Evolutionary conservation across 2,888 invertebrate genomes (phyloP).

Genomic region (Diadromus collaris): DNA sequence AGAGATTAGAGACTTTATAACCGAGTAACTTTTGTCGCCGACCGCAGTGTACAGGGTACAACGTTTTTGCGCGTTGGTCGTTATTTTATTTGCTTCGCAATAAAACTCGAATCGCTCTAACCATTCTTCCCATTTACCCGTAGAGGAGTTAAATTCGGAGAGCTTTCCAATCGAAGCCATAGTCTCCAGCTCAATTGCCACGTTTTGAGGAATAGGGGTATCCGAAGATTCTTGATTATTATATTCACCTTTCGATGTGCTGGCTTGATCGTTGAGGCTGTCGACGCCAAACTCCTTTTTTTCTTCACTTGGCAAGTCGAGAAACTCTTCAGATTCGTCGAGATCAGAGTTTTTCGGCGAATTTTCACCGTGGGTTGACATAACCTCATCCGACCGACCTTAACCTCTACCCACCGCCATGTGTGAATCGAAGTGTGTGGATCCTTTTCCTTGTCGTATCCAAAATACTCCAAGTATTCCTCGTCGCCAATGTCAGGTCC

Average conservation of each 20-base stretch:
- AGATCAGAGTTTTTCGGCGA: not conserved
- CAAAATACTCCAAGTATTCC: not conserved
- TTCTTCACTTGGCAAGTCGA: not conserved
- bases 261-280: not conserved
- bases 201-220: not conserved
- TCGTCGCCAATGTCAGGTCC: not conserved
- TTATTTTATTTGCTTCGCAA: slow-evolving; percentile 13
- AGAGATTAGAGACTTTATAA: slow-evolving; percentile 32
- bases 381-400: not conserved
- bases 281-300: not conserved
- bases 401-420: not conserved
- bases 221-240: not conserved
- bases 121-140: not conserved
- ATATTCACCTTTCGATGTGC: not conserved
- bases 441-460: not conserved
- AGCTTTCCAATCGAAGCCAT: not conserved
- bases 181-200: not conserved
- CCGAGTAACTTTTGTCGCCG: slow-evolving; percentile 25
- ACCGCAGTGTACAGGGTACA: slow-evolving; percentile 27
- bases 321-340: not conserved
- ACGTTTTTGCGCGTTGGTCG: slow-evolving; percentile 13
- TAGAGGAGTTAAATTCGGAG: not conserved
- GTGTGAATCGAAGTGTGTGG: not conserved
- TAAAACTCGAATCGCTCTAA: slow-evolving; percentile 2
- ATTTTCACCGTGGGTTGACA: not conserved